These are phyloP conservation scores for Lampris megalopsis DNA, from an alignment of 2,113 vertebrate genomes.

Conservation along the genomic window DNA sequence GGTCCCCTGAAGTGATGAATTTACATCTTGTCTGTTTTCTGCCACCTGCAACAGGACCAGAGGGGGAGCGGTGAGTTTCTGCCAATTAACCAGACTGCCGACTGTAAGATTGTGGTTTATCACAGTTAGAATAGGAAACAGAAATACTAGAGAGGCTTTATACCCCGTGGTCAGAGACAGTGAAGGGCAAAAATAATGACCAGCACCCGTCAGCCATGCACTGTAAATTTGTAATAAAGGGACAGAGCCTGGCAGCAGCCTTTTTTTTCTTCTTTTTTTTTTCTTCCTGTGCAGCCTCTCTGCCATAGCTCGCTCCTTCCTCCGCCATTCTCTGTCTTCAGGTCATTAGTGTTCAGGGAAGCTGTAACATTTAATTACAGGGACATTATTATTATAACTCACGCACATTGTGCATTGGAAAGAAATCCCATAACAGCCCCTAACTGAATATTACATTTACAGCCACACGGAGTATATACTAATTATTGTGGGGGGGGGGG, in stretches of 20 bases:
- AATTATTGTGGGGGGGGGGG: constrained; percentile 46
- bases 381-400: constrained; percentile 71
- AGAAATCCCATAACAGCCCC: constrained; percentile 68
- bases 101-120: constrained; percentile 40
- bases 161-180: constrained; percentile 7
- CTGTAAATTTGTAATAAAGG: constrained; percentile 46
- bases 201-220: constrained; percentile 43
- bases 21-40: constrained; percentile 72
- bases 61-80: constrained; percentile 47
- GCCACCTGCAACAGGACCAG: constrained; percentile 60
- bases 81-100: constrained; percentile 62
- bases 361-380: constrained; percentile 80
- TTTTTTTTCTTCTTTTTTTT: neutral
- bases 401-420: constrained; percentile 54
- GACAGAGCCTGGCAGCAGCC: constrained; percentile 50
- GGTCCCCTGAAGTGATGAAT: constrained; percentile 65
- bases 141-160: constrained; percentile 3
- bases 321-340: constrained; percentile 72
- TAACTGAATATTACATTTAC: constrained; percentile 69
- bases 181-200: constrained; percentile 46
- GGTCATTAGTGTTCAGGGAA: constrained; percentile 77
- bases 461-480: constrained; percentile 47
- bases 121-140: neutral
- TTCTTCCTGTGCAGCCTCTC: constrained; percentile 41
- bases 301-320: constrained; percentile 50